A percentile compares a stretch with the other conserved stretches of the same genome.
These are phyloP conservation scores for Zeuzera pyrina DNA, from an alignment of 2,888 invertebrate genomes.

Conservation along the genomic window DNA sequence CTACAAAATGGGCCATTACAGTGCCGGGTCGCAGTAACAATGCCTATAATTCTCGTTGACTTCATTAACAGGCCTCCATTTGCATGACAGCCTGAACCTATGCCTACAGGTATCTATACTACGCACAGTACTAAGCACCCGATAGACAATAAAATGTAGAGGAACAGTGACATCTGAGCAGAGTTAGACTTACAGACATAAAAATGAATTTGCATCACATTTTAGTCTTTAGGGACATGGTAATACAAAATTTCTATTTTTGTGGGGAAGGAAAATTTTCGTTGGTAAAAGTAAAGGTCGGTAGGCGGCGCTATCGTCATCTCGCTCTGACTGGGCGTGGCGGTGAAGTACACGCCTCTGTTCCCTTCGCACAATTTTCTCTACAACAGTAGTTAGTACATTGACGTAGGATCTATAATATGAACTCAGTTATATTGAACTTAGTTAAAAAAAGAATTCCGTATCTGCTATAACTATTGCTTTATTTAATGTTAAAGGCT, in stretches of 20 bases:
- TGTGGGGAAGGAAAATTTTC: slow-evolving; percentile 20
- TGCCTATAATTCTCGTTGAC: slow-evolving; percentile 68
- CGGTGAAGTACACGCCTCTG: slow-evolving; percentile 43
- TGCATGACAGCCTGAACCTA: slow-evolving; percentile 59
- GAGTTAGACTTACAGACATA: slow-evolving; percentile 24
- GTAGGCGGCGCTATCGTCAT: slow-evolving; percentile 54
- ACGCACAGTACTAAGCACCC: slow-evolving; percentile 42
- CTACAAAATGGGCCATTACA: slow-evolving; percentile 65
- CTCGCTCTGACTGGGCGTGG: slow-evolving; percentile 60
- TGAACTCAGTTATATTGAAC: no score
- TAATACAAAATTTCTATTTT: no score
- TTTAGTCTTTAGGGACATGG: neutral
- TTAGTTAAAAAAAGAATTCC: no score
- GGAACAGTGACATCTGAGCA: slow-evolving; percentile 22
- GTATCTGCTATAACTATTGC: no score
- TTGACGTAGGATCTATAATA: neutral
- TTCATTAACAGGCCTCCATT: slow-evolving; percentile 72
- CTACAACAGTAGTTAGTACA: neutral
- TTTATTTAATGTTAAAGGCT: no score
- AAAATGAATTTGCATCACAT: neutral
- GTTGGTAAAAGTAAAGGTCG: slow-evolving; percentile 27
- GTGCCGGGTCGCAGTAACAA: slow-evolving; percentile 63
- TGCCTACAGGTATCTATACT: slow-evolving; percentile 29
- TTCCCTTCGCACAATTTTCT: slow-evolving; percentile 7
- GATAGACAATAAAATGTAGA: slow-evolving; percentile 31